A percentile compares a stretch with the other conserved stretches of the same genome.
These are phyloP conservation scores for Myotis lucifugus DNA, from an alignment of 2,113 vertebrate genomes.

Conservation along the genomic window DNA sequence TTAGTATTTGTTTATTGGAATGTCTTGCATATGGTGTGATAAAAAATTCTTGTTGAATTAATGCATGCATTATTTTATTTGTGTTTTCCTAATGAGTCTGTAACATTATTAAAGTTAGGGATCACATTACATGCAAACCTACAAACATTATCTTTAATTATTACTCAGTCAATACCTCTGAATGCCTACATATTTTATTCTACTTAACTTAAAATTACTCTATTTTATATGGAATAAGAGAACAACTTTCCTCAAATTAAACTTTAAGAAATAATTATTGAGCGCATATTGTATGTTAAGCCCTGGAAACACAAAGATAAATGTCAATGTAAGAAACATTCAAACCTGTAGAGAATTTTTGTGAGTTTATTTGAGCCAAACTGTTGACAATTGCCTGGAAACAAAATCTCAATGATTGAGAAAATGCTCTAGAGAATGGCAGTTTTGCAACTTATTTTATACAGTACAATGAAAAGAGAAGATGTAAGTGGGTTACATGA, in stretches of 20 bases:
- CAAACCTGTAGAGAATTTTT: neutral
- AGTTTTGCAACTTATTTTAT: neutral
- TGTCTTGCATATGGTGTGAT: neutral
- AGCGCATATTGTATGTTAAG: neutral
- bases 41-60: constrained; percentile 2
- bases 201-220: constrained; percentile 28
- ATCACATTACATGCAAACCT: neutral
- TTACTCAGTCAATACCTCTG: neutral
- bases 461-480: neutral
- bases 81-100: neutral
- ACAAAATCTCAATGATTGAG: neutral
- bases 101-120: neutral
- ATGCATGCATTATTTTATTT: constrained; percentile 12
- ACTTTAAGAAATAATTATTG: neutral
- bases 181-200: constrained; percentile 11
- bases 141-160: constrained; percentile 28
- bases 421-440: neutral
- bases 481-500: neutral
- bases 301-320: neutral
- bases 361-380: neutral
- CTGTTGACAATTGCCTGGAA: neutral
- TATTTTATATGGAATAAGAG: constrained; percentile 5
- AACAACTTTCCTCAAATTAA: neutral
- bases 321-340: neutral
- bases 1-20: neutral